A percentile compares a stretch with the other conserved stretches of the same genome.
phyloP scores from a whole-genome alignment of 2,797 vertebrate species.

The Acanthiza pusilla region DNA sequence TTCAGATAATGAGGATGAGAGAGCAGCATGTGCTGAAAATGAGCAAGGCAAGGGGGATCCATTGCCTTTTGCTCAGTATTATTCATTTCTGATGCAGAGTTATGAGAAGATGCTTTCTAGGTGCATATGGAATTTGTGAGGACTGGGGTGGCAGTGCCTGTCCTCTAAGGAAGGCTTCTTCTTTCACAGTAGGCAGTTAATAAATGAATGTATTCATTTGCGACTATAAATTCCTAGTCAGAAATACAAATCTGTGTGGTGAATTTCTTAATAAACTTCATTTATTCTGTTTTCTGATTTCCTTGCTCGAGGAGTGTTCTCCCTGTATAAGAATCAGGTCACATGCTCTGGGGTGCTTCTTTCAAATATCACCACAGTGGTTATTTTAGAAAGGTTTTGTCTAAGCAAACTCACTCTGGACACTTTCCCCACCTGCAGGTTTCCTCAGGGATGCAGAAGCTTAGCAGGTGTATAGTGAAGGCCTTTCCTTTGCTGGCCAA shows the following conservation, averaged over 20 bases:
- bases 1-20: neutral
- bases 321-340: neutral
- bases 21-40: neutral
- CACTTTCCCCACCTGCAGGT: neutral
- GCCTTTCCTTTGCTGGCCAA: neutral
- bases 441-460: neutral
- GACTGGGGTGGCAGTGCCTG: neutral
- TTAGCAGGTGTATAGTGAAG: neutral
- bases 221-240: neutral
- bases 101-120: neutral
- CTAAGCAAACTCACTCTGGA: neutral
- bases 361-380: neutral
- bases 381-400: neutral
- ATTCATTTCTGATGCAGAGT: neutral
- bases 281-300: neutral
- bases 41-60: neutral
- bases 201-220: neutral
- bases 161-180: neutral
- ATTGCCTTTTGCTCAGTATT: neutral
- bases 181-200: neutral
- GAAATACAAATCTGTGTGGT: neutral
- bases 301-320: neutral
- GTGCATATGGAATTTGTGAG: neutral
- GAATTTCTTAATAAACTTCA: neutral
- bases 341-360: neutral